Conservation (phyloP, 30 jellyfish, hydroid and myxozoan genomes). For the Aurelia sp. region DNA sequence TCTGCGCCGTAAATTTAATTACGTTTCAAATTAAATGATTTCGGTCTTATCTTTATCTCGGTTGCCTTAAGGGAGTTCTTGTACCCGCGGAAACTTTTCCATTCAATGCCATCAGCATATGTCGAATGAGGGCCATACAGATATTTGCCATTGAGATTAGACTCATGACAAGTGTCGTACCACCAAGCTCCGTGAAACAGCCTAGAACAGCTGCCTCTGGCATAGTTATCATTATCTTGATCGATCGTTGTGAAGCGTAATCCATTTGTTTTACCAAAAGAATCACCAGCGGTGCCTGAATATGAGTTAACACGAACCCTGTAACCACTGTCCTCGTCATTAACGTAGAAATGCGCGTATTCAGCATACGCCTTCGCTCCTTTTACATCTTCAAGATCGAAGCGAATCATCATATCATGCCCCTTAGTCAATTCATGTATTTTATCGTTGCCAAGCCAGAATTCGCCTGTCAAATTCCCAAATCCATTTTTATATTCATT, state of each 20-base stretch:
- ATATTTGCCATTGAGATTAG: slow-evolving; percentile 46
- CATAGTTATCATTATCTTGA: neutral
- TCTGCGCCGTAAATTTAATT: neutral
- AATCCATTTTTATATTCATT: slow-evolving; percentile 29
- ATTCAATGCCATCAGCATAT: slow-evolving; percentile 44
- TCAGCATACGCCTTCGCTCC: slow-evolving; percentile 35
- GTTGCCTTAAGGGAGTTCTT: slow-evolving; percentile 9
- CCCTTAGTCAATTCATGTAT: slow-evolving; percentile 13
- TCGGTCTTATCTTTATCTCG: slow-evolving; percentile 32
- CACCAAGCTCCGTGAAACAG: slow-evolving; percentile 61
- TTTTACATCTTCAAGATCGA: neutral
- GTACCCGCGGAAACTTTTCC: slow-evolving; percentile 1
- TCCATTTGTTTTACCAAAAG: slow-evolving; percentile 22
- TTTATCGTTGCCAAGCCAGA: slow-evolving; percentile 43
- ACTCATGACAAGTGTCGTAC: slow-evolving; percentile 26
- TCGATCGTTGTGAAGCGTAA: slow-evolving; percentile 35
- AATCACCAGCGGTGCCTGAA: slow-evolving; percentile 57
- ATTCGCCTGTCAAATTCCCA: slow-evolving; percentile 30
- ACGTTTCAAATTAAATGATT: neutral
- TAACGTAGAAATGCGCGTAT: slow-evolving; percentile 15
- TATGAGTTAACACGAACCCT: slow-evolving; percentile 15
- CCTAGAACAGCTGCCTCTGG: slow-evolving; percentile 16
- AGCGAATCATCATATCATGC: slow-evolving; percentile 5
- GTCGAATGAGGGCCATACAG: neutral
- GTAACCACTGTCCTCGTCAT: slow-evolving; percentile 2